A percentile compares a stretch with the other conserved stretches of the same genome.
Conservation (phyloP, 2,888 invertebrate species). For the Maniola hyperantus region DNA sequence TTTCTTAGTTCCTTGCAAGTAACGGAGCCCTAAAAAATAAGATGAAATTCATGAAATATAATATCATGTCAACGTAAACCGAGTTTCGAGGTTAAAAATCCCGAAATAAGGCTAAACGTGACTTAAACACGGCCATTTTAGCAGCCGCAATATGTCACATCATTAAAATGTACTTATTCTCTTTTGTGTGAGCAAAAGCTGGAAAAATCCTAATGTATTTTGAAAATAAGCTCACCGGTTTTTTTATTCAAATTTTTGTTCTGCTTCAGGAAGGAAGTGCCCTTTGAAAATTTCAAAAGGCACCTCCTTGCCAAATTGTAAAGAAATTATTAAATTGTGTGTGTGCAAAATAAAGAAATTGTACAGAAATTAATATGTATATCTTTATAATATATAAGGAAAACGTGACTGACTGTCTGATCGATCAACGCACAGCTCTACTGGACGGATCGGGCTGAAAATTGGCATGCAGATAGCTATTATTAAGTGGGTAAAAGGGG, state of each 20-base stretch:
- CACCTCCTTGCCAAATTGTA: neutral
- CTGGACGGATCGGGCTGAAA: no score
- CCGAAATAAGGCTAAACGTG: neutral
- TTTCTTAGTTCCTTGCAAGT: no score
- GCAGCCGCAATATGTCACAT: conserved; percentile 17
- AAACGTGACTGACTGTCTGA: no score
- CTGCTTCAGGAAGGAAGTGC: neutral
- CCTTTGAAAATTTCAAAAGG: no score
- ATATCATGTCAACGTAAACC: neutral
- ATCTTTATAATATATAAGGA: no score
- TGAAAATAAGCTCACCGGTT: neutral
- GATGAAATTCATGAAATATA: neutral
- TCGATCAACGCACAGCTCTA: no score
- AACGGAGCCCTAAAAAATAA: no score
- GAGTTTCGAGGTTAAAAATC: neutral
- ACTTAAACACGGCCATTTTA: conserved; percentile 4
- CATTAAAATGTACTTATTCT: conserved; percentile 24
- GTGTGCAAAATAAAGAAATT: no score
- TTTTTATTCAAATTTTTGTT: neutral
- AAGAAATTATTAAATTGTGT: no score
- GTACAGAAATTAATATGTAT: no score
- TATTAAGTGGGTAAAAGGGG: no score
- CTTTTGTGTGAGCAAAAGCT: conserved; percentile 5
- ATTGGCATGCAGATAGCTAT: no score
- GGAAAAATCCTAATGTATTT: conserved; percentile 12